Base-by-base conservation (phyloP, 2,113 vertebrate species). In the Psilopsiagon aurifrons region DNA sequence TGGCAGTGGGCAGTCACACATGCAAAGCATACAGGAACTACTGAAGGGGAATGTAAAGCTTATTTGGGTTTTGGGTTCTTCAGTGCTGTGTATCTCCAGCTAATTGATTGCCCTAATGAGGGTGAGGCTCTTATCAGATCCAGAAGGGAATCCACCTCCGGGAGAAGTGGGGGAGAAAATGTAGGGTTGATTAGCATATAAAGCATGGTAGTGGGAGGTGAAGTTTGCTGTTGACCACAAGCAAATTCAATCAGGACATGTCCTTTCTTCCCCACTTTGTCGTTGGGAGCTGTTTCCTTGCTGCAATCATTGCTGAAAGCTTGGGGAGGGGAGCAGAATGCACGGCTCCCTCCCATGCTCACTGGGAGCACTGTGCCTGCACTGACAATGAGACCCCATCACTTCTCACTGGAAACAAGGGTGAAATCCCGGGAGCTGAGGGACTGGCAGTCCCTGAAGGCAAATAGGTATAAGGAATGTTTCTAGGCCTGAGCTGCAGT, bases 181-280 rank as follows among this genome's bases (percentile, higher is more conserved):
- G 47, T 64, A 83, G n/a, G 25, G 37, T 69, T 80, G n/a, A 81
- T 90, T 85, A 93, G 37, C 86, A 54, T 59, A 79, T 8, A 82
- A 92, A 83, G 52, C 54, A 33, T 43, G 27, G 44, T 66, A 90
- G 47, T 43, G 59, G 94, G 73, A 92, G 17, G 70, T 90, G 51
- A 94, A 63, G 67, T 55, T 75, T 95, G 44, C 74, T 91, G 80
- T 91, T 93, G 91, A 51, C 64, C 70, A 64, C 7, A 46, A 88
- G 89, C 25, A 95, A 97, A 95, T 92, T 76, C 77, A 92, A 63
- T 95, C 87, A 89, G 74, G 29, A 80, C 66, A 1, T 78, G 75
- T 94, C 71, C 74, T 91, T 92, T 88, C 74, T 80, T 70, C 37
- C n/a, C 68, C 16, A 10, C 92, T 96, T 96, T 91, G 80, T 87